Conservation (phyloP, 1,140 invertebrate genomes). For the Copidosoma floridanum region DNA sequence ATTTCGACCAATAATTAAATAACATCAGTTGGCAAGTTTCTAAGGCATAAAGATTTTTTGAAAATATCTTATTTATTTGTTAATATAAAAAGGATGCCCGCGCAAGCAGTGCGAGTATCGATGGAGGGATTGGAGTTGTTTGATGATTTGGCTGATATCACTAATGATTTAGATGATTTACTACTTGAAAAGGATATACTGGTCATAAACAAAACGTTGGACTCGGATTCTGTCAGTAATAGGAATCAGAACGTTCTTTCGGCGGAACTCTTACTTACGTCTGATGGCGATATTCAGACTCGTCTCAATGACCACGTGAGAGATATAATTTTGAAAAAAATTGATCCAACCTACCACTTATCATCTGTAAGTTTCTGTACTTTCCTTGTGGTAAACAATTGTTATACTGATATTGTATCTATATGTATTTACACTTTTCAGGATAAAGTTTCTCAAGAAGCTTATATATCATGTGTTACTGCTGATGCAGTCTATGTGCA, state of each 20-base stretch:
- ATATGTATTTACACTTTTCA: too few species aligned
- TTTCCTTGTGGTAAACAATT: too few species aligned
- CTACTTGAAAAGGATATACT: conserved; percentile 8
- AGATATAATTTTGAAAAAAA: conserved; percentile 31
- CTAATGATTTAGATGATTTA: conserved; percentile 31
- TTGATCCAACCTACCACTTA: conserved; percentile 16
- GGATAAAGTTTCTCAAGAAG: conserved; percentile 44
- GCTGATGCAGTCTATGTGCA: conserved; percentile 54
- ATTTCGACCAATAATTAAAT: too few species aligned
- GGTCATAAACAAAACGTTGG: not conserved
- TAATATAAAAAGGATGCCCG: too few species aligned
- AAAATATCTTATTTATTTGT: too few species aligned
- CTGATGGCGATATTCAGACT: conserved; percentile 29
- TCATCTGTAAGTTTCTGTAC: conserved; percentile 19
- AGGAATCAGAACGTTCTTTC: not conserved
- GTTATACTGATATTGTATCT: too few species aligned
- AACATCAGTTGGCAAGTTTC: too few species aligned
- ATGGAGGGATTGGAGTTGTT: conserved; percentile 63
- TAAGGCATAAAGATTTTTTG: too few species aligned
- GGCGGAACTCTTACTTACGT: not conserved
- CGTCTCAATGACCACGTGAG: conserved; percentile 44
- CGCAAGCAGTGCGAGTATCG: conserved; percentile 56
- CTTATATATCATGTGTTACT: conserved; percentile 51
- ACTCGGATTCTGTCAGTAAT: not conserved
- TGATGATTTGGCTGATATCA: conserved; percentile 35